These are phyloP conservation scores for Lophura swinhoii DNA, from an alignment of 2,797 vertebrate species.

Conservation along the genomic window DNA sequence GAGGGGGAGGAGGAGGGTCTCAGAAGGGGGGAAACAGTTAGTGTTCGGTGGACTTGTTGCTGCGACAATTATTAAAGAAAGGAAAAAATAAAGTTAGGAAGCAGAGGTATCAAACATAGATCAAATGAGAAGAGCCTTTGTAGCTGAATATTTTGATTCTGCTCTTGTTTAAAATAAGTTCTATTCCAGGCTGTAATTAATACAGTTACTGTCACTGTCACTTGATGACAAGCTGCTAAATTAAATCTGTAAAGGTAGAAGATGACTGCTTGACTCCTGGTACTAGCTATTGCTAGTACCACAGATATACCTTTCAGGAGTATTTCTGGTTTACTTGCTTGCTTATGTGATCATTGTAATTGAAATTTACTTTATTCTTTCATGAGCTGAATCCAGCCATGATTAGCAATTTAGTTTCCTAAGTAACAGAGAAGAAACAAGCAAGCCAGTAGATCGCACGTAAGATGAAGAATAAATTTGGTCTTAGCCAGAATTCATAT, in stretches of 20 bases:
- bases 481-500: not conserved
- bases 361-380: not conserved
- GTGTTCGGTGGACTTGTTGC: not conserved
- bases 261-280: not conserved
- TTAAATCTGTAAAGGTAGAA: not conserved
- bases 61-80: not conserved
- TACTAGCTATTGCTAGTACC: not conserved
- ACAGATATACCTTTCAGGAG: not conserved
- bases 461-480: not conserved
- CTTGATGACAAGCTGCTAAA: not conserved
- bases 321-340: not conserved
- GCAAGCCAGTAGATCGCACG: not conserved
- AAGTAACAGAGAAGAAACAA: not conserved
- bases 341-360: not conserved
- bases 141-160: not conserved
- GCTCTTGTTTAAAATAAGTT: not conserved
- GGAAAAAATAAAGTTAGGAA: not conserved
- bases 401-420: not conserved
- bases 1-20: accelerated
- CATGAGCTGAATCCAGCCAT: not conserved
- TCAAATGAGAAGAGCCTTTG: not conserved
- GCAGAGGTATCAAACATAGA: not conserved
- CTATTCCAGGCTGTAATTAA: not conserved
- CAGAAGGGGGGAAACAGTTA: not conserved
- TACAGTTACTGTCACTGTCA: not conserved